phyloP scores from a whole-genome alignment of 2,797 vertebrate genomes.

The Enteromius viviparus region DNA sequence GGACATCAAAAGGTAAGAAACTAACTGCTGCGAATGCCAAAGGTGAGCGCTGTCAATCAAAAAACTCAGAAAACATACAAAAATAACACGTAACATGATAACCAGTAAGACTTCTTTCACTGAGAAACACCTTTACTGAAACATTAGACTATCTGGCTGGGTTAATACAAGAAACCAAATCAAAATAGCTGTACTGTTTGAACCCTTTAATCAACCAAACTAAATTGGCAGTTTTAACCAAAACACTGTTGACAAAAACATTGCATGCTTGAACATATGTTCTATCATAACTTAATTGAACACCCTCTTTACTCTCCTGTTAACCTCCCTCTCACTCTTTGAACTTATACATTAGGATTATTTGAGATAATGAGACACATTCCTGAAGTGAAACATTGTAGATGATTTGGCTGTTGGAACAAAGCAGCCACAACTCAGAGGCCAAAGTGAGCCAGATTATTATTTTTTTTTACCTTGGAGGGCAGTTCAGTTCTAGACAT shows the following conservation, averaged over 20 bases:
- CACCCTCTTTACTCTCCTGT: slow-evolving; percentile 12
- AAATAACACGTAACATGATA: not conserved
- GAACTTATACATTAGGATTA: slow-evolving; percentile 42
- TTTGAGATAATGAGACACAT: slow-evolving; percentile 44
- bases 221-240: not conserved
- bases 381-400: slow-evolving; percentile 13
- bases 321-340: slow-evolving; percentile 30
- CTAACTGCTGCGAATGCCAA: slow-evolving; percentile 55
- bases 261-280: not conserved
- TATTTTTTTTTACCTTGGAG: slow-evolving; percentile 11
- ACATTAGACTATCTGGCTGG: not conserved
- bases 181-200: not conserved
- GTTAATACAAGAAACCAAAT: not conserved
- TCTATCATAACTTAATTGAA: slow-evolving; percentile 27
- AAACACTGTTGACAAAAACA: not conserved
- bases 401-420: slow-evolving; percentile 27
- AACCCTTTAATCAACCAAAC: not conserved
- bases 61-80: not conserved
- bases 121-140: not conserved
- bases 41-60: slow-evolving; percentile 55
- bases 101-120: not conserved
- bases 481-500: not conserved
- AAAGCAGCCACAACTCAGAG: slow-evolving; percentile 22
- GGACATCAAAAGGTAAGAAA: slow-evolving; percentile 52
- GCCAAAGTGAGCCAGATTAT: not conserved